Conservation (phyloP, 1,140 invertebrate genomes). For the Hyposmocoma kahamanoa region DNA sequence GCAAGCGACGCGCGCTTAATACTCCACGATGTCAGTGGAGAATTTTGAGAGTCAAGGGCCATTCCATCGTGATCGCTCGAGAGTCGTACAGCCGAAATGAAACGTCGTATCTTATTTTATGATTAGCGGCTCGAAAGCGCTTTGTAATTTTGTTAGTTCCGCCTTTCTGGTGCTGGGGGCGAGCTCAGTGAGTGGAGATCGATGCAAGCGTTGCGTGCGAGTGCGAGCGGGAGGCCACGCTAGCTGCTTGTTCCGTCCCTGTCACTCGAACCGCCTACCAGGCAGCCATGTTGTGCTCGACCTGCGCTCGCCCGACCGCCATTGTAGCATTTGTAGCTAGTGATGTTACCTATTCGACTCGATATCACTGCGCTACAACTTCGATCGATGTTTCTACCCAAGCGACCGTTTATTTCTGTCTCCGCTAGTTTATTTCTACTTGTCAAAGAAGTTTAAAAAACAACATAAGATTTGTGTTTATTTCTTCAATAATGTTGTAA, state of each 20-base stretch:
- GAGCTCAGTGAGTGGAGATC: conserved; percentile 67
- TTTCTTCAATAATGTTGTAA: too few species aligned
- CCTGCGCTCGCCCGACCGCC: conserved; percentile 70
- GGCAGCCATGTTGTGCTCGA: conserved; percentile 72
- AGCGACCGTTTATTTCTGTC: too few species aligned
- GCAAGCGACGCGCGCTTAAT: conserved; percentile 50
- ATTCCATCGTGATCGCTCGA: conserved; percentile 69
- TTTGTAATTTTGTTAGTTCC: conserved; percentile 74
- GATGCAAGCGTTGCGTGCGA: conserved; percentile 63
- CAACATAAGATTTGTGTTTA: too few species aligned
- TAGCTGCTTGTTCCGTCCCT: conserved; percentile 38
- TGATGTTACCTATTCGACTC: conserved; percentile 51
- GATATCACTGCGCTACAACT: conserved; percentile 1
- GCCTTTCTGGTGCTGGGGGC: conserved; percentile 72
- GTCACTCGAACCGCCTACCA: conserved; percentile 68
- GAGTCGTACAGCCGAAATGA: conserved; percentile 71
- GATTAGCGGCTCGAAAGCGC: conserved; percentile 72
- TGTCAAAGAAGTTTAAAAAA: too few species aligned
- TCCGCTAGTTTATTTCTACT: too few species aligned
- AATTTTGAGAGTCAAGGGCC: conserved; percentile 71
- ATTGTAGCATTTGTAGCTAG: conserved; percentile 68
- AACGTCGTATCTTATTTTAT: conserved; percentile 74
- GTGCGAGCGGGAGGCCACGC: conserved; percentile 51
- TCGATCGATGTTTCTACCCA: too few species aligned
- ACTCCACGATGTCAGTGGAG: conserved; percentile 61